A percentile compares a stretch with the other conserved stretches of the same genome.
phyloP scores from a whole-genome alignment of 53 echinoderm and acorn worm species.

The Holothuria scabra region DNA sequence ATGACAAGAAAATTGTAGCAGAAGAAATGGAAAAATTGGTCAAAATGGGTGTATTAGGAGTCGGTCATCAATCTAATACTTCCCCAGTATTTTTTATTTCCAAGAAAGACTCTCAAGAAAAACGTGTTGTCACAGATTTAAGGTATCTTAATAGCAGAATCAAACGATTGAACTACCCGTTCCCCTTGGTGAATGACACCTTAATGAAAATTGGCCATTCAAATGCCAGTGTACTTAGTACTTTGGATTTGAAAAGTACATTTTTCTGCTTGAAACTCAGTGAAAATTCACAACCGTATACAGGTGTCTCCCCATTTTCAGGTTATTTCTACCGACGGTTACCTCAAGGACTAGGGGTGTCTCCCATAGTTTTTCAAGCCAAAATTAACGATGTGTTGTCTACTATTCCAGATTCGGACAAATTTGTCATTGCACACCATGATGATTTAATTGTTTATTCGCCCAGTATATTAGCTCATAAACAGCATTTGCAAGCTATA shows the following conservation, averaged over 20 bases:
- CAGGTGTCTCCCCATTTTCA: conserved; percentile 61
- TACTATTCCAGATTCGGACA: neutral
- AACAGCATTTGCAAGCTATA: conserved; percentile 2
- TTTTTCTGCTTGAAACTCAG: too few species aligned
- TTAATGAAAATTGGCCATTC: conserved; percentile 8
- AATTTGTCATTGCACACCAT: conserved; percentile 29
- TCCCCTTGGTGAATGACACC: too few species aligned
- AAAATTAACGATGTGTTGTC: conserved; percentile 12
- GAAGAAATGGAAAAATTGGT: too few species aligned
- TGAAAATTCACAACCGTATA: too few species aligned
- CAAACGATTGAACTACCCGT: conserved; percentile 34
- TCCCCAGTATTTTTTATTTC: conserved; percentile 37
- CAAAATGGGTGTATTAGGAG: too few species aligned
- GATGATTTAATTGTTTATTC: conserved; percentile 36
- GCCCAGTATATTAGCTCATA: neutral
- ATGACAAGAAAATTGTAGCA: too few species aligned
- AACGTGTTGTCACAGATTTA: too few species aligned
- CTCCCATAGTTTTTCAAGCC: too few species aligned
- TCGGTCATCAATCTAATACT: conserved; percentile 27
- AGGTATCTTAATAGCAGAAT: conserved; percentile 26
- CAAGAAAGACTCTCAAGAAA: conserved; percentile 9
- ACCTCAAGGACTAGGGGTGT: too few species aligned
- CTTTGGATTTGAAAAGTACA: too few species aligned
- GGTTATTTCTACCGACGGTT: conserved; percentile 60
- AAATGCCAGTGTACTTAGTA: neutral